phyloP scores from a whole-genome alignment of 1,140 invertebrate genomes.

The Holcopasites calliopsidis region DNA sequence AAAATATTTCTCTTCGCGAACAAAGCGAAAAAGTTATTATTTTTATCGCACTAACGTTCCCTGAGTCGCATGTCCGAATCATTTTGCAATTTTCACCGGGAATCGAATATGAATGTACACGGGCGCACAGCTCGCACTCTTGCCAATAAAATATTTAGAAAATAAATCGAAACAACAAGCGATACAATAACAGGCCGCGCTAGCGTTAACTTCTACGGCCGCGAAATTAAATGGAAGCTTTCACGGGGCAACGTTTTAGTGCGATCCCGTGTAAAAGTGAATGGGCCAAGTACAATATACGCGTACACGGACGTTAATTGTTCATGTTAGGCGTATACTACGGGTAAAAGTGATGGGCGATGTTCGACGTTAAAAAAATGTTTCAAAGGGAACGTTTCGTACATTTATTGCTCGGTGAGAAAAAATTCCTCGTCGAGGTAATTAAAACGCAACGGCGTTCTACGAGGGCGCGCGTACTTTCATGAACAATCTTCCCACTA shows the following conservation, averaged over 20 bases:
- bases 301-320: conserved; percentile 23
- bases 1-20: background rate
- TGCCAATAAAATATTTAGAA: background rate
- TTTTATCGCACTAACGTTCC: background rate
- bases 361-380: background rate
- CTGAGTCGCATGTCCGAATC: background rate
- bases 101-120: background rate
- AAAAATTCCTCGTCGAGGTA: conserved; percentile 29
- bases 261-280: background rate
- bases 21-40: background rate
- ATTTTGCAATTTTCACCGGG: background rate
- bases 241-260: background rate
- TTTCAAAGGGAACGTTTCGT: conserved; percentile 22
- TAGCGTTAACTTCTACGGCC: background rate
- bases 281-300: background rate
- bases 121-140: no score
- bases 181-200: background rate
- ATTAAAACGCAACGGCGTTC: conserved; percentile 38
- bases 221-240: conserved; percentile 21
- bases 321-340: conserved; percentile 3
- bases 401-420: conserved; percentile 35
- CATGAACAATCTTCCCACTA: conserved; percentile 23
- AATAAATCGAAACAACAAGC: conserved; percentile 14
- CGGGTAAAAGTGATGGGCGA: no score
- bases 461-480: conserved; percentile 38